A percentile compares a stretch with the other conserved stretches of the same genome.
These are phyloP conservation scores for Corythoichthys haematopterus DNA, from an alignment of 2,113 vertebrate species.

Conservation along the genomic window DNA sequence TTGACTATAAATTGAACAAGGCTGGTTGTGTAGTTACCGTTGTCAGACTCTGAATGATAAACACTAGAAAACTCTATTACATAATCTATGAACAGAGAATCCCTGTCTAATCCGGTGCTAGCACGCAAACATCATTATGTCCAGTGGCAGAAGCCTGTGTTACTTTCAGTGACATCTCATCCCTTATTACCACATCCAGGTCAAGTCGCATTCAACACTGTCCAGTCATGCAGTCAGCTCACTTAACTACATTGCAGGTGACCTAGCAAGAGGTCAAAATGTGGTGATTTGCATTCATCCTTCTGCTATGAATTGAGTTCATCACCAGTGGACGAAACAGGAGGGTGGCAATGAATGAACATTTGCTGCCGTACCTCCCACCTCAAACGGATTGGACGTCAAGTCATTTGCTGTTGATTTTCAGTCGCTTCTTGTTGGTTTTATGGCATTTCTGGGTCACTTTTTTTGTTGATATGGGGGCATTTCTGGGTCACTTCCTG, in stretches of 20 bases:
- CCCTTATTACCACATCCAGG: slow-evolving; percentile 36
- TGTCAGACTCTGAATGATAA: slow-evolving; percentile 31
- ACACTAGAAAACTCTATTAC: slow-evolving; percentile 25
- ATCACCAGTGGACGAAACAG: too few species aligned
- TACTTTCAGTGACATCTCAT: slow-evolving; percentile 36
- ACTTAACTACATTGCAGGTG: slow-evolving; percentile 7
- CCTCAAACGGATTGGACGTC: too few species aligned
- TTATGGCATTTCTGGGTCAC: too few species aligned
- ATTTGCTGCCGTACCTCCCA: too few species aligned
- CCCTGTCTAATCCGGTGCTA: slow-evolving; percentile 22
- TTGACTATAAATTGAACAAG: slow-evolving; percentile 11
- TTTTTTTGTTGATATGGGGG: too few species aligned
- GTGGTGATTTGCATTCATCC: too few species aligned
- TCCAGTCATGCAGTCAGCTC: slow-evolving; percentile 17
- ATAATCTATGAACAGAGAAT: slow-evolving; percentile 33
- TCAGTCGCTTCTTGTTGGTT: too few species aligned
- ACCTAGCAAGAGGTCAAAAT: slow-evolving; percentile 4
- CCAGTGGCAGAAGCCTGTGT: slow-evolving; percentile 29
- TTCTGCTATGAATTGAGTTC: too few species aligned
- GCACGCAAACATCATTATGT: slow-evolving; percentile 27
- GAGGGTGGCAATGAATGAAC: too few species aligned
- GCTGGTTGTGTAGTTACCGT: slow-evolving; percentile 17
- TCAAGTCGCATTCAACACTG: slow-evolving; percentile 23
- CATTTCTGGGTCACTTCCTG: too few species aligned
- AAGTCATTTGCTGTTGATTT: too few species aligned